Base-by-base conservation (phyloP, 2,888 invertebrate genomes). In the Drosophila niveifrons region DNA sequence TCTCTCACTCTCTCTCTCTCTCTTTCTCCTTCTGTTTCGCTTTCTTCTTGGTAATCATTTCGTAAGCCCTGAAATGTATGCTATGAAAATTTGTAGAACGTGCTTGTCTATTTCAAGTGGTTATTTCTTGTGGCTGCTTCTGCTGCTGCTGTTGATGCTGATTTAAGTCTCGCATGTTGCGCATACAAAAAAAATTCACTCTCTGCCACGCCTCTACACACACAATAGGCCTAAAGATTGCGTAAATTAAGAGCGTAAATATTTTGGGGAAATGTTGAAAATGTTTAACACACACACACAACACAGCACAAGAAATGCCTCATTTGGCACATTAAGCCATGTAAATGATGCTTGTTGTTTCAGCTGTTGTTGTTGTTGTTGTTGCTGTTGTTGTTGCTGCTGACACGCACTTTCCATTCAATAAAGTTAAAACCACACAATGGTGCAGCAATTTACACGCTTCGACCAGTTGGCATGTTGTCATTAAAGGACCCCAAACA, bases 381-480 rank as follows among this genome's bases (percentile, higher is more conserved):
- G 48, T 31, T 58, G 57, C 48, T 50, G 36, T 39, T 57, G 36
- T 18, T 55, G 51, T 50, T 8, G 61, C 61, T 48, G 51, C 69
- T 62, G 77, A 82, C 86, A 85, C 83, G 80, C 88, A 80, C 71
- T 79, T 75, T 70, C 64, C 85, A 89, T 79, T 77, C 85, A 84
- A 84, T 84, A 78, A 85, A 82, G 73, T 63, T 71, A 18, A 80
- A 75, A 78, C 75, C 80, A 51, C 71, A 86, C 80, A 82, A 83
- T 83, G 68, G 70, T 62, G 53, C 67, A 61, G 86, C 88, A 82
- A 86, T 83, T 83, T 86, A 78, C 88, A 83, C 72, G 47, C 67
- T 73, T 53, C 41, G 51, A 31, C 52, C 83, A 75, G 59, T 74
- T 68, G 70, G 66, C 63, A 74, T 71, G 71, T 74, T 85, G 80